Evolutionary conservation across 2,797 vertebrate species (phyloP).

Genomic region (Molothrus aeneus): DNA sequence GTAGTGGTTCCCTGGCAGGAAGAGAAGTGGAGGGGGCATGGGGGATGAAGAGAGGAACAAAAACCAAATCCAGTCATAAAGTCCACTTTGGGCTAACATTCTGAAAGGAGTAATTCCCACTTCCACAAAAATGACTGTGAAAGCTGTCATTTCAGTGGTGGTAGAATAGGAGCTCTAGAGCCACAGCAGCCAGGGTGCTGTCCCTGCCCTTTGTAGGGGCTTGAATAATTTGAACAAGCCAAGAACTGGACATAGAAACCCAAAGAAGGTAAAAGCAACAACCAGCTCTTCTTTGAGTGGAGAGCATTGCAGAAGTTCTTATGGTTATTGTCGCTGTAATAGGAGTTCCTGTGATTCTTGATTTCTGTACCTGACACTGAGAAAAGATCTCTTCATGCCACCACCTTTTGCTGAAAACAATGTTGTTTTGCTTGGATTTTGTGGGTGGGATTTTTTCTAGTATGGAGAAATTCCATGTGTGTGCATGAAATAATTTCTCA

Average conservation of each 20-base stretch:
- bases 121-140: background rate
- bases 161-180: background rate
- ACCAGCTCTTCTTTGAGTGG: background rate
- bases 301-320: background rate
- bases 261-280: background rate
- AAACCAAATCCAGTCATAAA: background rate
- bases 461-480: background rate
- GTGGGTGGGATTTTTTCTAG: background rate
- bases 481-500: background rate
- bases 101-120: background rate
- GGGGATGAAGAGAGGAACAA: background rate
- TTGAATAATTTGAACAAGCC: background rate
- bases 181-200: rapidly evolving
- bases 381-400: background rate
- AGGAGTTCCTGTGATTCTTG: background rate
- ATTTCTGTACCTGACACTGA: background rate
- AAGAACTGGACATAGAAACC: background rate
- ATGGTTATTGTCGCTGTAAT: background rate
- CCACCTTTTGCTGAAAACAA: background rate
- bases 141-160: background rate
- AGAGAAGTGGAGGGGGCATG: background rate
- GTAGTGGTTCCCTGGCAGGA: background rate
- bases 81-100: background rate
- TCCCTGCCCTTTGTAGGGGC: background rate
- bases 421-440: background rate